Conservation (phyloP, 2,888 invertebrate species). For the Electrophaes corylata region DNA sequence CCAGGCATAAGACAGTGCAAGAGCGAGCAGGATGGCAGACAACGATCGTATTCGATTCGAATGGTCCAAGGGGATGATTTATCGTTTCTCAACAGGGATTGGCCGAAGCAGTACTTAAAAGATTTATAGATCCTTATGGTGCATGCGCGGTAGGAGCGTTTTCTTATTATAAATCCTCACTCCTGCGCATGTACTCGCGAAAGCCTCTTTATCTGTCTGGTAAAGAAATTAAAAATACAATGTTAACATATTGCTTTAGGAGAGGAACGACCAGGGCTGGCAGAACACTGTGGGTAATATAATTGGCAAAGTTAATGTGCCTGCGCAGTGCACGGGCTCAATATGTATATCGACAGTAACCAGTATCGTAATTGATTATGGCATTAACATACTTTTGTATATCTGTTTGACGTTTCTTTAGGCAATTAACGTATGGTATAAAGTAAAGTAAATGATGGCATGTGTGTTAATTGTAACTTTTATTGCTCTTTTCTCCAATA, state of each 20-base stretch:
- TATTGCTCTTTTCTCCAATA: no score
- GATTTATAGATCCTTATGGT: slow-evolving; percentile 82
- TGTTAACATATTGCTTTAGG: slow-evolving; percentile 76
- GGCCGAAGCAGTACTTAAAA: slow-evolving; percentile 80
- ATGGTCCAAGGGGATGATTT: slow-evolving; percentile 80
- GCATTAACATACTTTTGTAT: slow-evolving; percentile 41
- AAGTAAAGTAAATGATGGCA: no score
- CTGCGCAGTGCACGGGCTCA: slow-evolving; percentile 33
- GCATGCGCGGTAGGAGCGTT: slow-evolving; percentile 83
- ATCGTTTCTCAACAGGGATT: slow-evolving; percentile 83
- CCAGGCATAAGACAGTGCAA: slow-evolving; percentile 52
- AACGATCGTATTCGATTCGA: slow-evolving; percentile 61
- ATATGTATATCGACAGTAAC: slow-evolving; percentile 22
- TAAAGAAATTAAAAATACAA: slow-evolving; percentile 77
- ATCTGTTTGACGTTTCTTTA: background rate
- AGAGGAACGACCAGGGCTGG: slow-evolving; percentile 48
- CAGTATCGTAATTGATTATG: slow-evolving; percentile 46
- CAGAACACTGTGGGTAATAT: slow-evolving; percentile 57
- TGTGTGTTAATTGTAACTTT: no score
- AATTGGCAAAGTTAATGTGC: slow-evolving; percentile 69
- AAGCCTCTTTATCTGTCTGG: slow-evolving; percentile 73
- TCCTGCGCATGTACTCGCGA: slow-evolving; percentile 76
- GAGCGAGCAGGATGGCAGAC: slow-evolving; percentile 68
- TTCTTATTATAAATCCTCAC: slow-evolving; percentile 83
- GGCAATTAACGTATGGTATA: no score